These are phyloP conservation scores for Drosophila histrio DNA, from an alignment of 2,888 invertebrate genomes.

Conservation along the genomic window DNA sequence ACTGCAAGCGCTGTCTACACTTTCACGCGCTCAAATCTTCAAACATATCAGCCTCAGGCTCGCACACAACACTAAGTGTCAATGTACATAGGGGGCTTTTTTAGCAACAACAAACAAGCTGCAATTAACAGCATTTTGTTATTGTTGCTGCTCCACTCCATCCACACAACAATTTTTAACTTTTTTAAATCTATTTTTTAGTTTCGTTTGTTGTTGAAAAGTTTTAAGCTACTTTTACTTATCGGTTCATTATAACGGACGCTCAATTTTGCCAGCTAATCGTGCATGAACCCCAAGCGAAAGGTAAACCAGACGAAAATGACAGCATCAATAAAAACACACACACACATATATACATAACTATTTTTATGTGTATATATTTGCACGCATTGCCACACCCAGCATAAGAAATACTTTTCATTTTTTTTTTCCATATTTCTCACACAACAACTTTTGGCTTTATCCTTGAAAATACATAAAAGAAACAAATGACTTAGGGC, in stretches of 20 bases:
- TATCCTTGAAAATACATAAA: slow-evolving; percentile 63
- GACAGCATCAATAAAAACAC: neutral
- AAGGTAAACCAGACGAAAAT: slow-evolving; percentile 51
- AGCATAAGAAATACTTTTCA: slow-evolving; percentile 38
- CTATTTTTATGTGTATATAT: neutral
- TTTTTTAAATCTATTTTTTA: neutral
- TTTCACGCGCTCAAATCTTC: slow-evolving; percentile 52
- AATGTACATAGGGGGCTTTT: slow-evolving; percentile 55
- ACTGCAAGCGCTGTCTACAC: slow-evolving; percentile 53
- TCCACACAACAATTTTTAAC: slow-evolving; percentile 24
- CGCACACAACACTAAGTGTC: slow-evolving; percentile 55
- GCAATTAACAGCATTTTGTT: slow-evolving; percentile 67
- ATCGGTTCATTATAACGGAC: slow-evolving; percentile 75
- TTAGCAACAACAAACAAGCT: slow-evolving; percentile 43
- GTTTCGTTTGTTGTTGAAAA: slow-evolving; percentile 49
- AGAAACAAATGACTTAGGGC: slow-evolving; percentile 60
- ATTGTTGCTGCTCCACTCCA: slow-evolving; percentile 37
- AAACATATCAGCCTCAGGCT: slow-evolving; percentile 24
- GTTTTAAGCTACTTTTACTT: slow-evolving; percentile 79
- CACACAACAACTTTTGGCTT: slow-evolving; percentile 36
- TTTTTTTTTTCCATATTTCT: slow-evolving; percentile 45
- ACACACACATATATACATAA: neutral
- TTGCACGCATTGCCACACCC: slow-evolving; percentile 43
- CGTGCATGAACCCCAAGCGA: slow-evolving; percentile 74
- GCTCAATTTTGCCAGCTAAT: slow-evolving; percentile 68